phyloP scores from a whole-genome alignment of 2,888 invertebrate species.

The Trachelus iudaicus region DNA sequence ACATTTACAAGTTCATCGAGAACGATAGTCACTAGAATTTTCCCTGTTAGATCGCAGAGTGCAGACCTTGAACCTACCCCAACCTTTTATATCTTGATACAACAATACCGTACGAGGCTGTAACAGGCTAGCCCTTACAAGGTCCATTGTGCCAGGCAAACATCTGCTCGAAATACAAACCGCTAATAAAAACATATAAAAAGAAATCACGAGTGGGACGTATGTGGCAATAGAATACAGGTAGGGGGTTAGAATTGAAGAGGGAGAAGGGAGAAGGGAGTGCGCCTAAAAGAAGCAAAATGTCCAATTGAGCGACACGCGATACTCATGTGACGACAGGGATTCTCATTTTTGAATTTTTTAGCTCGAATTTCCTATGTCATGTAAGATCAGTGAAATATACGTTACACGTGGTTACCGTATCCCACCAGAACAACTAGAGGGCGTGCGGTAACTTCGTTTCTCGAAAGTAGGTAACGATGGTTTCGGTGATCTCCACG shows the following conservation, averaged over 20 bases:
- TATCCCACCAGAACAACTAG: neutral
- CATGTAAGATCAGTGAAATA: neutral
- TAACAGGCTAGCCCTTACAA: conserved; percentile 52
- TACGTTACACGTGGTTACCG: neutral
- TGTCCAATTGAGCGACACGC: conserved; percentile 13
- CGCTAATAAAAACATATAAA: conserved; percentile 60
- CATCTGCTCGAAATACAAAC: conserved; percentile 65
- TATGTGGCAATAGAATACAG: neutral
- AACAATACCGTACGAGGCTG: conserved; percentile 54
- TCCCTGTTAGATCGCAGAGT: neutral
- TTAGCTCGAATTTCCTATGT: neutral
- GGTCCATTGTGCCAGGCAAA: conserved; percentile 51
- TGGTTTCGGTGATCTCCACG: neutral
- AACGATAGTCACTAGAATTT: neutral
- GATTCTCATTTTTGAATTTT: neutral
- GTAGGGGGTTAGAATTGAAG: neutral
- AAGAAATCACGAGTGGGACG: conserved; percentile 20
- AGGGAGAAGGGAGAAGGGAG: neutral
- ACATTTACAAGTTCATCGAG: neutral
- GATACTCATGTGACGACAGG: conserved; percentile 6
- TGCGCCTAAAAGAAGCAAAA: neutral
- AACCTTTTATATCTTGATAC: conserved; percentile 54
- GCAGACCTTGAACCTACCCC: conserved; percentile 36
- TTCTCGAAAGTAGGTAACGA: neutral
- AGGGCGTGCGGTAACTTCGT: neutral